phyloP scores from a whole-genome alignment of 2,888 invertebrate species.

The Napeogenes inachia region DNA sequence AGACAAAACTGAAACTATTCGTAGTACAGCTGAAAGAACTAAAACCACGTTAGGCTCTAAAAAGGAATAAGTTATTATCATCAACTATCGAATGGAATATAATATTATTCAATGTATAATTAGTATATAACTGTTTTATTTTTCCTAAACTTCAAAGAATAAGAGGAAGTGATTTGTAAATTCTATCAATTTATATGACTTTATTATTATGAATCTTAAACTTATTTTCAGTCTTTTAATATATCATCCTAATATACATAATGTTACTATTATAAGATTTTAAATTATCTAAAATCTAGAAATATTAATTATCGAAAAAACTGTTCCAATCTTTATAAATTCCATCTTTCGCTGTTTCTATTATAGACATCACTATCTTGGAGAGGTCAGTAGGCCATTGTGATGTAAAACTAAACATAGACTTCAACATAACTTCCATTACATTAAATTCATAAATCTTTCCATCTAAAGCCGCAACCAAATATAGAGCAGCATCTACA shows the following conservation, averaged over 20 bases:
- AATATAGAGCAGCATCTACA: conserved; percentile 54
- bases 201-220: too few relatives aligned
- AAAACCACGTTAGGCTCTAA: not conserved
- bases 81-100: not conserved
- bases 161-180: too few relatives aligned
- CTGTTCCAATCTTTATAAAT: conserved; percentile 30
- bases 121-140: too few relatives aligned
- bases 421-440: conserved; percentile 52
- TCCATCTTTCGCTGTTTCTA: conserved; percentile 44
- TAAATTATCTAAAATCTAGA: too few relatives aligned
- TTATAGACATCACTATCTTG: conserved; percentile 50
- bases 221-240: too few relatives aligned
- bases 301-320: conserved; percentile 7
- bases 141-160: too few relatives aligned
- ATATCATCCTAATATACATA: too few relatives aligned
- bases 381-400: conserved; percentile 45
- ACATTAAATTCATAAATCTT: conserved; percentile 62
- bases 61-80: not conserved
- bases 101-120: too few relatives aligned
- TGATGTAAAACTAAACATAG: conserved; percentile 46
- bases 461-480: conserved; percentile 54
- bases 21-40: not conserved
- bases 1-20: conserved; percentile 14
- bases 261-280: too few relatives aligned
- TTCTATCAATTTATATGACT: too few relatives aligned